Evolutionary conservation across 2,797 vertebrate species (phyloP).

Genomic region (Sarcoramphus papa): DNA sequence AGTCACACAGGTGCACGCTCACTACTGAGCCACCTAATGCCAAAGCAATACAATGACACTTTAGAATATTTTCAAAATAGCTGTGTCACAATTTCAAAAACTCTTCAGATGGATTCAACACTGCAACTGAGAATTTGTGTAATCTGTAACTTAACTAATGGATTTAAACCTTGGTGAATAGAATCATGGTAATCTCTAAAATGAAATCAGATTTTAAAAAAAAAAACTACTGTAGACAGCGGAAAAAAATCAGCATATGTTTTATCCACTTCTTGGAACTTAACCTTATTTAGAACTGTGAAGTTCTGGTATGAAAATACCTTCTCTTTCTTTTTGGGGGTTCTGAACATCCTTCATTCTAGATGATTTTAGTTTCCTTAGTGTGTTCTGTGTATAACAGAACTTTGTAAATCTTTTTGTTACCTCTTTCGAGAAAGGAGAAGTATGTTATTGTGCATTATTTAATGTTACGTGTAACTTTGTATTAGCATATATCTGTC

Average conservation of each 20-base stretch:
- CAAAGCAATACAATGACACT: background rate
- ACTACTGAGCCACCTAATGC: background rate
- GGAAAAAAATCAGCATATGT: background rate
- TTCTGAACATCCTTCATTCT: background rate
- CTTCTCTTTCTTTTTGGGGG: background rate
- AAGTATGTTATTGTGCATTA: background rate
- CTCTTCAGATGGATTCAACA: background rate
- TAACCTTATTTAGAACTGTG: background rate
- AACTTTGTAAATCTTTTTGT: background rate
- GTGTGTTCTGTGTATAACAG: background rate
- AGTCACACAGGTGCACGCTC: background rate
- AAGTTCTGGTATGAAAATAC: background rate
- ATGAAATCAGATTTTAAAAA: background rate
- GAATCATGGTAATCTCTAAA: background rate
- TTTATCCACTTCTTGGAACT: background rate
- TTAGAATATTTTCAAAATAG: background rate
- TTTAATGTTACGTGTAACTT: background rate
- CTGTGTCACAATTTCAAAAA: background rate
- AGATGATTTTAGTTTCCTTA: background rate
- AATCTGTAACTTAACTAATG: background rate
- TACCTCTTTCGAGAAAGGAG: background rate
- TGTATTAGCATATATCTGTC: background rate
- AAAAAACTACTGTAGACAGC: background rate
- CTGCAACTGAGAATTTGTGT: background rate
- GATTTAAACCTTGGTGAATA: background rate